Base-by-base conservation (phyloP, 2,113 vertebrate genomes). In the Notarius lentiginosus region DNA sequence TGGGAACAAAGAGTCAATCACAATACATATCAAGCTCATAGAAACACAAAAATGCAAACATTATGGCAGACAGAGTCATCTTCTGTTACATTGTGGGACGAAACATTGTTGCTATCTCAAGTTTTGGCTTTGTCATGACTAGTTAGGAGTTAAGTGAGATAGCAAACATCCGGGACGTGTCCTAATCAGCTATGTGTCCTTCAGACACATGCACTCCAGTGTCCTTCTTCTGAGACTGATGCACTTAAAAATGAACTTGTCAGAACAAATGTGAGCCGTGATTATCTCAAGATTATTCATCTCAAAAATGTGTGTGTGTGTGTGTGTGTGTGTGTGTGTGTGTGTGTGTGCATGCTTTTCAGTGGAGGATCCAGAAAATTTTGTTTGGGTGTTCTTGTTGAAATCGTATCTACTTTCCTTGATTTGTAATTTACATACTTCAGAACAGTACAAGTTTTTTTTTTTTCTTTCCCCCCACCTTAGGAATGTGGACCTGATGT, bases 401-500 rank as follows among this genome's bases (percentile, higher is more conserved):
- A 76, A 72, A 72, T 20, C 17, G 0, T 41, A 20, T 68, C 24
- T n/a, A n/a, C 8, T 65, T 65, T 65, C 10, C 0, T 30, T 68
- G 66, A 68, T 34, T 30, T 34, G 63, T 65, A 68, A 30, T 82
- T 58, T 75, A 22, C 24, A 3, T 41, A 41, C 41, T 82, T 53
- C 22, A 17, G 22, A 12, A 55, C 4, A 55, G 8, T 58, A 58
- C 68, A 11, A 11, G 24, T 27, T 34, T 68, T 87, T 17, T 75
- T 84, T 7, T 53, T 83, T 41, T 83, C 76, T n/a, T 56, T 79
- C 47, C 27, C 70, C 3, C 4, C 41, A 3, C 41, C 34, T 7
- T 83, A 93, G 93, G 85, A 1, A 8, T 92, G 91, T 85, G 14
- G 24, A 20, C 89, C 87, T 77, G 66, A 77, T 2, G 90, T 90